phyloP scores from a whole-genome alignment of 2,113 vertebrate species.

The Lethenteron reissneri region DNA sequence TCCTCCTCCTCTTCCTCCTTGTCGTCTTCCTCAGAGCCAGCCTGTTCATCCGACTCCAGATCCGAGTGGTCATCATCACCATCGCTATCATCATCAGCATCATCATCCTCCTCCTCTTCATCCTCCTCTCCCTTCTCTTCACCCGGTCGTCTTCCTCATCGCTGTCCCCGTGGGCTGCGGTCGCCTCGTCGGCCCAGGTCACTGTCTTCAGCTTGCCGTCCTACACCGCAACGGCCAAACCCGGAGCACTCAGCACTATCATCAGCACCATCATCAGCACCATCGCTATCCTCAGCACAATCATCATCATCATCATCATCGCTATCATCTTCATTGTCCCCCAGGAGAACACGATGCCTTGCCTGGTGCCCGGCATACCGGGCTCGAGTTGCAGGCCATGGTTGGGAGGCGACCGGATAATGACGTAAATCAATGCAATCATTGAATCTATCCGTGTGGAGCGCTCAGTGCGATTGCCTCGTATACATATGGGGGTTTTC shows the following conservation, averaged over 20 bases:
- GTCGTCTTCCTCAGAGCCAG: slow-evolving; percentile 11
- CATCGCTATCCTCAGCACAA: slow-evolving; percentile 1
- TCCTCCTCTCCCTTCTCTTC: slow-evolving; percentile 12
- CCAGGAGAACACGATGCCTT: neutral
- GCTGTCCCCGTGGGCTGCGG: neutral
- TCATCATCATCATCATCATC: slow-evolving; percentile 9
- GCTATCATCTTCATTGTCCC: slow-evolving; percentile 8
- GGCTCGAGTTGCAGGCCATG: too few species aligned
- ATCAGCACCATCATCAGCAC: too few species aligned
- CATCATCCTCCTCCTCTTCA: slow-evolving; percentile 15
- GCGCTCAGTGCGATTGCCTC: too few species aligned
- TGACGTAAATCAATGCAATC: too few species aligned
- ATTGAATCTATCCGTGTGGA: too few species aligned
- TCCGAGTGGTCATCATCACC: slow-evolving; percentile 32
- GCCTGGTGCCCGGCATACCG: too few species aligned
- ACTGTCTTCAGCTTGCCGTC: too few species aligned
- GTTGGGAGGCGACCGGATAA: too few species aligned
- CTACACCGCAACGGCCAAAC: too few species aligned
- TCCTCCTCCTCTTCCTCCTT: slow-evolving; percentile 1
- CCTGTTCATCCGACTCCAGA: slow-evolving; percentile 28
- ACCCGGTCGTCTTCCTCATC: slow-evolving; percentile 14
- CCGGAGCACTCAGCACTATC: too few species aligned
- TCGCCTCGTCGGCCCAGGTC: too few species aligned
- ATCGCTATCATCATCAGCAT: slow-evolving; percentile 3
- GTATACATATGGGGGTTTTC: too few species aligned